These are phyloP conservation scores for Ophion ellenae DNA, from an alignment of 2,888 invertebrate genomes.

Conservation along the genomic window DNA sequence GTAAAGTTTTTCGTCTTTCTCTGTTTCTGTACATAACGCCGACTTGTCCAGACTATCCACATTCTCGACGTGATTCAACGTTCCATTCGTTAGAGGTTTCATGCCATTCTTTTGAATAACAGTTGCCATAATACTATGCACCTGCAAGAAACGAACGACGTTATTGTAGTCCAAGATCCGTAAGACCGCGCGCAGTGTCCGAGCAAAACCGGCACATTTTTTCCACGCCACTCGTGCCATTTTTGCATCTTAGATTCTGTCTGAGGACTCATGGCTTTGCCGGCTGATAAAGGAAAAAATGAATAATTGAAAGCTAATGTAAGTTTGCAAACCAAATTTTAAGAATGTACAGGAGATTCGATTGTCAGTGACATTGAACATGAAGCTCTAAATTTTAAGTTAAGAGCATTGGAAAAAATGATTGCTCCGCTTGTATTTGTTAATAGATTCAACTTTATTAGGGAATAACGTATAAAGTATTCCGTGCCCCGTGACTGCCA, in stretches of 20 bases:
- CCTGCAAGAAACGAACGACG: constrained; percentile 67
- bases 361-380: background rate
- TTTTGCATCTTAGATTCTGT: background rate
- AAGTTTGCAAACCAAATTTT: background rate
- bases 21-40: constrained; percentile 70
- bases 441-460: background rate
- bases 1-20: constrained; percentile 70
- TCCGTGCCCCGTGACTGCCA: background rate
- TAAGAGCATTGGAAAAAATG: background rate
- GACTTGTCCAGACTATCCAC: constrained; percentile 76
- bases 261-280: background rate
- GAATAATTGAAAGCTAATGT: background rate
- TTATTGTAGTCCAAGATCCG: background rate
- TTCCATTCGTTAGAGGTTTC: constrained; percentile 90
- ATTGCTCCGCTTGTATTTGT: background rate
- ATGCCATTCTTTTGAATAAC: constrained; percentile 93
- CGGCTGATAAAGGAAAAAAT: background rate
- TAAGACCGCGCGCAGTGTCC: too few relatives aligned
- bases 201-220: background rate
- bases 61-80: constrained; percentile 82
- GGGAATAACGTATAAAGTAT: background rate
- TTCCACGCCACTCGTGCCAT: background rate
- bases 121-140: constrained; percentile 88
- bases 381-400: background rate
- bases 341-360: background rate